phyloP scores from a whole-genome alignment of 1,140 invertebrate genomes.

The Trissolcus basalis region DNA sequence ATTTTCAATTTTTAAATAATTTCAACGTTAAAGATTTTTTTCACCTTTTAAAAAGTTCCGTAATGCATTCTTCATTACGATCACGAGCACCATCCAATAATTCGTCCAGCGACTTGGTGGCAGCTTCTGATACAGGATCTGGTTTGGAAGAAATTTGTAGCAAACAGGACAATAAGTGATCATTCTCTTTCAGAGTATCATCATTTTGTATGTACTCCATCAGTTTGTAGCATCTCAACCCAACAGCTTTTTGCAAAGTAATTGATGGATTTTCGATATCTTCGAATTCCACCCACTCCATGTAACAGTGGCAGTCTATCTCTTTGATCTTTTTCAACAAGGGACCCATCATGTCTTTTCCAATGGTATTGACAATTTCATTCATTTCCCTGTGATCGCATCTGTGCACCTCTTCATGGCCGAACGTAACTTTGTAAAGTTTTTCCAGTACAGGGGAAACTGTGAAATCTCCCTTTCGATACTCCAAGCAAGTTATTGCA shows the following conservation, averaged over 20 bases:
- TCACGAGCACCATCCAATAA: conserved; percentile 41
- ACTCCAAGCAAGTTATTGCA: conserved; percentile 46
- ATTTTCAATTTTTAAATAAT: not conserved
- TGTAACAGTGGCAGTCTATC: conserved; percentile 64
- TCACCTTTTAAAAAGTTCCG: conserved; percentile 59
- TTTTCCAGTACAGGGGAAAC: conserved; percentile 44
- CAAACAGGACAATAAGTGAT: conserved; percentile 61
- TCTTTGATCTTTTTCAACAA: conserved; percentile 64
- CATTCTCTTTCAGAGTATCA: conserved; percentile 41
- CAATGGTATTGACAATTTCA: conserved; percentile 41
- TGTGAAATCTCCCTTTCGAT: conserved; percentile 3
- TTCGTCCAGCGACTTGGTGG: conserved; percentile 54
- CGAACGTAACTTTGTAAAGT: conserved; percentile 67
- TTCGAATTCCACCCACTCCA: conserved; percentile 67
- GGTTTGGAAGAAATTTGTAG: conserved; percentile 62
- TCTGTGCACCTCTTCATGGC: conserved; percentile 33
- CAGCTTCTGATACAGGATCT: conserved; percentile 12
- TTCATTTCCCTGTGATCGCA: conserved; percentile 27
- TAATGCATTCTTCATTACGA: conserved; percentile 51
- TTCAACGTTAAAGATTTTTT: conserved; percentile 5
- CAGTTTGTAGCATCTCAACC: conserved; percentile 64
- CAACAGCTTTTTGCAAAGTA: conserved; percentile 66
- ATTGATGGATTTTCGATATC: conserved; percentile 60
- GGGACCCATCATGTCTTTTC: conserved; percentile 56
- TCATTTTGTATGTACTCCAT: conserved; percentile 55